Percentiles rank a stretch among this genome's conserved stretches.
Evolutionary conservation across 2,797 vertebrate species (phyloP).

Genomic region (Distichodus sexfasciatus): DNA sequence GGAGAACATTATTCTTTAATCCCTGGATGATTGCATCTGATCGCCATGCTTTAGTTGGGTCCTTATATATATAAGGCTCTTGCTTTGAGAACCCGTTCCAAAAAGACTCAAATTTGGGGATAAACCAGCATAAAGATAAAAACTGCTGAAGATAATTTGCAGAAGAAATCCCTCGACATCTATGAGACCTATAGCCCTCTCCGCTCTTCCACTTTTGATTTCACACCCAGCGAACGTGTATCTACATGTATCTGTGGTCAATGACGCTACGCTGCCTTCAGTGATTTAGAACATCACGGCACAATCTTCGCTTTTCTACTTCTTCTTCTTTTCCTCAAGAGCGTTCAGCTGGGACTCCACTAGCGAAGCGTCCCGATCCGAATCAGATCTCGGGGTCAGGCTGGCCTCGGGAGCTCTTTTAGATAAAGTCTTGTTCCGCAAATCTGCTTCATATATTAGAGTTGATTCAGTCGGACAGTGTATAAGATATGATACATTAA

Average conservation of each 20-base stretch:
- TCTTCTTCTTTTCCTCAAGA: conserved; percentile 78
- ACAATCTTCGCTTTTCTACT: conserved; percentile 58
- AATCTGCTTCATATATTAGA: conserved; percentile 90
- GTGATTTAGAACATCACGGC: conserved; percentile 62
- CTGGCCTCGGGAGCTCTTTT: conserved; percentile 84
- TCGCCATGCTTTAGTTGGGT: background rate
- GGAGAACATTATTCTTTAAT: no score
- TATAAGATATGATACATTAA: conserved; percentile 91
- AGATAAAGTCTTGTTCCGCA: conserved; percentile 88
- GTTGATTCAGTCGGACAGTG: conserved; percentile 86
- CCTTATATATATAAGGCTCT: no score
- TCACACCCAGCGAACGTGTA: background rate
- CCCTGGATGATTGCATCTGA: background rate
- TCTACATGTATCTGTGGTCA: conserved; percentile 33
- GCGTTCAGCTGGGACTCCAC: conserved; percentile 80
- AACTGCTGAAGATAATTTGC: background rate
- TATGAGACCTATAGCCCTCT: conserved; percentile 39
- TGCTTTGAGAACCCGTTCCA: no score
- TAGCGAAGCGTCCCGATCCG: conserved; percentile 84
- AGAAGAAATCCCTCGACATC: background rate
- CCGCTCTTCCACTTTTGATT: conserved; percentile 31
- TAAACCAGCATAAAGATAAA: no score
- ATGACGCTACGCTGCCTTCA: conserved; percentile 47
- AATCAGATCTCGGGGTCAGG: conserved; percentile 90
- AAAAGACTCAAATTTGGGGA: background rate